A percentile compares a stretch with the other conserved stretches of the same genome.
These are phyloP conservation scores for Podargus strigoides DNA, from an alignment of 2,797 vertebrate genomes.

Conservation along the genomic window DNA sequence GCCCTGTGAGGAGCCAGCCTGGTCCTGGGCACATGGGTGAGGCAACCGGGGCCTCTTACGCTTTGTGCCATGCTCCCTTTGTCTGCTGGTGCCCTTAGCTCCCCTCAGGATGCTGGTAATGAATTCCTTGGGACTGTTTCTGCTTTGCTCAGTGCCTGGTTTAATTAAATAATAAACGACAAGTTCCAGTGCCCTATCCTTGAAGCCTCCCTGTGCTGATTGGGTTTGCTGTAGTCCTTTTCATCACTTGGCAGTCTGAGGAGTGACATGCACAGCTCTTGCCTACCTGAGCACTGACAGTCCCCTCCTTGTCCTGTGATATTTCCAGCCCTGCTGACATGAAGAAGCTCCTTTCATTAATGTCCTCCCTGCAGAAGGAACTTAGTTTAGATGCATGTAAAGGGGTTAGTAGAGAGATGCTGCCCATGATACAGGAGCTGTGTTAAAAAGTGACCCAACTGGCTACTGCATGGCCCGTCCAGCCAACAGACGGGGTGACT, in stretches of 20 bases:
- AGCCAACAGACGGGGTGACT: not conserved
- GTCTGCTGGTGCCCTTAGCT: fast-evolving
- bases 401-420: not conserved
- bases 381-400: not conserved
- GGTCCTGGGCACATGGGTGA: fast-evolving
- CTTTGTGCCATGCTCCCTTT: fast-evolving
- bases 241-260: not conserved
- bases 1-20: fast-evolving
- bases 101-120: not conserved
- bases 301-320: not conserved
- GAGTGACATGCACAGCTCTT: not conserved
- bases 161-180: not conserved
- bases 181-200: fast-evolving
- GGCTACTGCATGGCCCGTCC: not conserved
- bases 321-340: not conserved
- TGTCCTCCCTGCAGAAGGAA: not conserved
- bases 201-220: fast-evolving
- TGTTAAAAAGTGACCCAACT: not conserved
- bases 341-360: not conserved
- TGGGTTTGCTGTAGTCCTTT: not conserved
- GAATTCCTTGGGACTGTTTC: no score
- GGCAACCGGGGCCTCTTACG: not conserved
- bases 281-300: not conserved
- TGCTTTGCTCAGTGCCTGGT: not conserved
- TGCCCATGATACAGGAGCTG: fast-evolving